These are phyloP conservation scores for Sebastes miniatus DNA, from an alignment of 2,797 vertebrate species.

Conservation along the genomic window DNA sequence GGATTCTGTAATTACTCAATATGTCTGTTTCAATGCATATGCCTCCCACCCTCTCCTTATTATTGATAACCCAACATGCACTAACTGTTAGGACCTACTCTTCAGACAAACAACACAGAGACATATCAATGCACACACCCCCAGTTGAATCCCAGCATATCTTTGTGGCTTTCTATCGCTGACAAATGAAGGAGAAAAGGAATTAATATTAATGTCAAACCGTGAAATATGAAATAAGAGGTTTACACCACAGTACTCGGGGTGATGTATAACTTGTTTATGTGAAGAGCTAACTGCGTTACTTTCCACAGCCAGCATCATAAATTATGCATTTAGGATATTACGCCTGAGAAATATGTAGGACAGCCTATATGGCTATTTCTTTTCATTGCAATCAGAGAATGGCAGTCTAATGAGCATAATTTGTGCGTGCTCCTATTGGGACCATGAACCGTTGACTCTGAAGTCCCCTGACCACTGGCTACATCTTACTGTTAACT, in stretches of 20 bases:
- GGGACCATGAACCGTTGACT: constrained; percentile 56
- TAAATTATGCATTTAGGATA: constrained; percentile 68
- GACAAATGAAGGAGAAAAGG: constrained; percentile 23
- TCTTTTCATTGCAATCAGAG: constrained; percentile 48
- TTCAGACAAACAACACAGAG: neutral
- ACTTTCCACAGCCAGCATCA: constrained; percentile 27
- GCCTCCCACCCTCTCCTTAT: accelerated
- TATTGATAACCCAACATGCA: neutral
- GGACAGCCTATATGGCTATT: constrained; percentile 42
- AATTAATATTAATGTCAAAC: constrained; percentile 31
- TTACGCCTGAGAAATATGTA: constrained; percentile 57
- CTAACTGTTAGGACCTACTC: neutral
- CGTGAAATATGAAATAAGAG: constrained; percentile 31
- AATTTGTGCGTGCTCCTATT: constrained; percentile 38
- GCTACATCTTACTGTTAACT: constrained; percentile 37
- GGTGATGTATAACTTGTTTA: constrained; percentile 57
- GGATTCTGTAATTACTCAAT: too few relatives aligned
- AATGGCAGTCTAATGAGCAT: constrained; percentile 57
- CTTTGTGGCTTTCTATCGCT: neutral
- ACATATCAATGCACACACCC: neutral
- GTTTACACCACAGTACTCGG: constrained; percentile 16
- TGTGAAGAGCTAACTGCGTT: constrained; percentile 32
- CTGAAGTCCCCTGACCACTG: constrained; percentile 35
- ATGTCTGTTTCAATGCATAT: too few relatives aligned
- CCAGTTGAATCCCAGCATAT: neutral